A percentile compares a stretch with the other conserved stretches of the same genome.
Conservation (phyloP, 2,113 vertebrate species). For the Vulpes ferrilata region DNA sequence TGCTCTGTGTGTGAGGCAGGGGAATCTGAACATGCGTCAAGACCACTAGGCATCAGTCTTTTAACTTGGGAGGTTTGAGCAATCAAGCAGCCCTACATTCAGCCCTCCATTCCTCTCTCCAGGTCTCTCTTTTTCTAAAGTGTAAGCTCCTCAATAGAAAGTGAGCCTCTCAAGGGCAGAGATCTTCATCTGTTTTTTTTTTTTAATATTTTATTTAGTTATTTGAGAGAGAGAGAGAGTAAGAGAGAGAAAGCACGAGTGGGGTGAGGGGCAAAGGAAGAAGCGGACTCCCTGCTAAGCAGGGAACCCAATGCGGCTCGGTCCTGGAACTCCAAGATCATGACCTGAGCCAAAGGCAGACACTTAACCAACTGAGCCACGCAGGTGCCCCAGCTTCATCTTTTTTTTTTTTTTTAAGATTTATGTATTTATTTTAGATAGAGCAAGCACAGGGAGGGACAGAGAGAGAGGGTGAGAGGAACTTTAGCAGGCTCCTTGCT, state of each 20-base stretch:
- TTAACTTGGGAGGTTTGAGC: conserved; percentile 33
- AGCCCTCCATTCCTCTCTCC: neutral
- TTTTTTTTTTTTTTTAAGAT: no score
- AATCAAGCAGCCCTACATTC: neutral
- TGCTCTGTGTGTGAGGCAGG: neutral
- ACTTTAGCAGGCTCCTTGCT: neutral
- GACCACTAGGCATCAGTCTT: neutral
- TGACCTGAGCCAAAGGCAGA: no score
- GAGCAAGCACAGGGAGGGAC: no score
- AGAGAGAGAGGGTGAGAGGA: neutral
- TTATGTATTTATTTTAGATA: no score
- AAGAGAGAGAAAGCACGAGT: no score
- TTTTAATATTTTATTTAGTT: neutral
- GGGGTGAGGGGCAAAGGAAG: no score
- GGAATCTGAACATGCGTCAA: neutral
- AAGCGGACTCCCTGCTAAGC: no score
- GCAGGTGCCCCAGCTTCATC: no score
- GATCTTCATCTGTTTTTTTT: conserved; percentile 20
- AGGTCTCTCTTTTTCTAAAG: conserved; percentile 6
- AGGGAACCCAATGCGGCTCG: no score
- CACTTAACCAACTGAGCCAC: no score
- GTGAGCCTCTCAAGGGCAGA: neutral
- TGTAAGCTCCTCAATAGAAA: conserved; percentile 8
- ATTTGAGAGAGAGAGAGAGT: neutral
- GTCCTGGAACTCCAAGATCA: no score